These are phyloP conservation scores for Microchirus variegatus DNA, from an alignment of 2,797 vertebrate species.

Conservation along the genomic window DNA sequence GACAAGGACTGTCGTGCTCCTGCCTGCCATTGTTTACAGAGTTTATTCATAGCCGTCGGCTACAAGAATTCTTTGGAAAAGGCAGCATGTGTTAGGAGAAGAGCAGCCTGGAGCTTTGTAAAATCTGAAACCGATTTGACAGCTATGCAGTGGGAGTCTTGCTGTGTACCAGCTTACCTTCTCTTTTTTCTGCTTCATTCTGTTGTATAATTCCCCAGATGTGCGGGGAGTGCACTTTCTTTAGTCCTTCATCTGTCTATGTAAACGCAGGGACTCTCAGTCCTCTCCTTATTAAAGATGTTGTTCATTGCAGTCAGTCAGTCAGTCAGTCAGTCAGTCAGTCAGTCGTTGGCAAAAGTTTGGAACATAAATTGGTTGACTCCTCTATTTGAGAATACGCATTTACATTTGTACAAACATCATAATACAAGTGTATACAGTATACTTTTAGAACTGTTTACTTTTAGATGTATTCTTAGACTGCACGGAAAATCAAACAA, in stretches of 20 bases:
- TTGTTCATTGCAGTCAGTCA: constrained; percentile 78
- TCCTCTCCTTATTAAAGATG: constrained; percentile 69
- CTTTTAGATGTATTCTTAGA: constrained; percentile 83
- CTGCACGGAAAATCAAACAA: constrained; percentile 80
- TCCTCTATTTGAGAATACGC: constrained; percentile 74
- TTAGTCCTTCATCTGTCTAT: constrained; percentile 72
- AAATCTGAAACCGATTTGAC: constrained; percentile 81
- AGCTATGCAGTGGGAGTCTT: constrained; percentile 87
- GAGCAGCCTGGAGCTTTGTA: constrained; percentile 78
- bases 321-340: constrained; percentile 69
- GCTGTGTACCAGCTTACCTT: constrained; percentile 84
- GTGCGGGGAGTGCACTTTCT: constrained; percentile 74
- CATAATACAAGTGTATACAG: constrained; percentile 78
- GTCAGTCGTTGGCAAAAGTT: constrained; percentile 75
- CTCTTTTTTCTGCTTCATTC: constrained; percentile 81
- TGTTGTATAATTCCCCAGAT: constrained; percentile 74
- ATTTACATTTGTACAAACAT: constrained; percentile 83
- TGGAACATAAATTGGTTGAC: constrained; percentile 61
- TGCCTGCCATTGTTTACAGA: constrained; percentile 74
- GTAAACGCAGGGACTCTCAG: constrained; percentile 72
- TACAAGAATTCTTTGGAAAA: constrained; percentile 65
- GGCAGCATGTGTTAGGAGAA: constrained; percentile 66
- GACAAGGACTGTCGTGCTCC: constrained; percentile 66
- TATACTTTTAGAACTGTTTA: constrained; percentile 81
- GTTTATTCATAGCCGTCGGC: constrained; percentile 68